Percentiles rank a stretch among this genome's conserved stretches.
Evolutionary conservation across 2,888 invertebrate species (phyloP).

Genomic region (Dysmachus trigonus): DNA sequence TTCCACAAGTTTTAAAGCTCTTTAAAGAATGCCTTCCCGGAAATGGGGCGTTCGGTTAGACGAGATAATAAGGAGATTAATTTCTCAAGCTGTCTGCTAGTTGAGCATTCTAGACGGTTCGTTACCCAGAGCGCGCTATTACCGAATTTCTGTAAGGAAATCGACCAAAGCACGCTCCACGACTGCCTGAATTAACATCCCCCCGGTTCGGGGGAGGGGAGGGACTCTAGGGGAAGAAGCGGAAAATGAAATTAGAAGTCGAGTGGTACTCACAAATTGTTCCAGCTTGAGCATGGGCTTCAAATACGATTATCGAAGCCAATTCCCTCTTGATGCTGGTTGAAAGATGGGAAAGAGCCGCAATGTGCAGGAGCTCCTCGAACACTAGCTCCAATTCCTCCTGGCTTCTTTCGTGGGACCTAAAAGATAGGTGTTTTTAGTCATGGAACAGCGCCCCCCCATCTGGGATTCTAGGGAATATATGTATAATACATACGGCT

Average conservation of each 20-base stretch:
- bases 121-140: not conserved
- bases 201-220: not conserved
- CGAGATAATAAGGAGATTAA: not conserved
- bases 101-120: not conserved
- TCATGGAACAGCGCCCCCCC: not conserved
- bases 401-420: constrained; percentile 77
- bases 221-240: not conserved
- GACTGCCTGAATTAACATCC: not conserved
- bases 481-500: constrained; percentile 76
- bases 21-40: not conserved
- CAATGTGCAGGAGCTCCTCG: constrained; percentile 83
- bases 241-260: not conserved
- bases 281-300: constrained; percentile 79
- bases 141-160: not conserved
- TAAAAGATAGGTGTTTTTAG: constrained; percentile 57
- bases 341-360: constrained; percentile 81
- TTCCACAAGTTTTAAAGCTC: not conserved
- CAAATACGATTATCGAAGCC: constrained; percentile 81
- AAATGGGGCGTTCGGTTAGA: not conserved
- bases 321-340: constrained; percentile 84
- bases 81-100: not conserved
- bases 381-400: constrained; percentile 85
- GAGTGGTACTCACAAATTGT: constrained; percentile 73
- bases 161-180: not conserved
- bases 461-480: not conserved